Conservation (phyloP, 1,140 invertebrate species). For the Proctacanthus coquilletti region DNA sequence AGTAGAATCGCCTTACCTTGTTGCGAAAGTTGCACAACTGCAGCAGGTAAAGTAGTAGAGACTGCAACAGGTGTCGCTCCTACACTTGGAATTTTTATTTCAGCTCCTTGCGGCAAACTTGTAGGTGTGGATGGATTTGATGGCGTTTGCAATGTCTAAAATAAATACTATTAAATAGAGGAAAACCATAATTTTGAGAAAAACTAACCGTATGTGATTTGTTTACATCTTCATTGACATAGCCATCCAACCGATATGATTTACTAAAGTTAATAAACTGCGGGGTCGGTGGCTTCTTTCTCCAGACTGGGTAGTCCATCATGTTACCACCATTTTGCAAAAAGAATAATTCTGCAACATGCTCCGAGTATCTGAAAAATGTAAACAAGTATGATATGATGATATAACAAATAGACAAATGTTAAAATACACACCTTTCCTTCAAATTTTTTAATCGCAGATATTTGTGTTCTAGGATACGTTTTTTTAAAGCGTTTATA, state of each 20-base stretch:
- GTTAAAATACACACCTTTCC: constrained; percentile 18
- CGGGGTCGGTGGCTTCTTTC: constrained; percentile 54
- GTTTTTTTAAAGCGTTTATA: constrained; percentile 25
- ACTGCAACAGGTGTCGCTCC: constrained; percentile 44
- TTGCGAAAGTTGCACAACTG: constrained; percentile 40
- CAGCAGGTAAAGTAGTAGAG: constrained; percentile 41
- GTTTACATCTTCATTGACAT: constrained; percentile 29
- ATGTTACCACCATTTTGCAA: constrained; percentile 71
- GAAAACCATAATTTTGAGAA: too few relatives aligned
- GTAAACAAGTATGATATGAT: constrained; percentile 3
- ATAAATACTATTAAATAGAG: too few relatives aligned
- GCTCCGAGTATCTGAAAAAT: constrained; percentile 49
- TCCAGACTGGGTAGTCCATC: constrained; percentile 71
- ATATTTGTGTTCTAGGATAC: constrained; percentile 26
- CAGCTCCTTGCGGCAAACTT: constrained; percentile 27
- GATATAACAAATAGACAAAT: background rate
- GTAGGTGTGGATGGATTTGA: background rate
- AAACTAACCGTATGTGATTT: too few relatives aligned
- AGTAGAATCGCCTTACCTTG: constrained; percentile 30
- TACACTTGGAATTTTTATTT: constrained; percentile 47
- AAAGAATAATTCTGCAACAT: constrained; percentile 70
- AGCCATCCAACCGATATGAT: constrained; percentile 54
- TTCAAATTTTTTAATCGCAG: constrained; percentile 27
- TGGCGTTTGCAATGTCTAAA: background rate
- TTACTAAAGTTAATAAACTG: constrained; percentile 59